phyloP scores from a whole-genome alignment of 2,888 invertebrate genomes.

The Portevinia maculata region DNA sequence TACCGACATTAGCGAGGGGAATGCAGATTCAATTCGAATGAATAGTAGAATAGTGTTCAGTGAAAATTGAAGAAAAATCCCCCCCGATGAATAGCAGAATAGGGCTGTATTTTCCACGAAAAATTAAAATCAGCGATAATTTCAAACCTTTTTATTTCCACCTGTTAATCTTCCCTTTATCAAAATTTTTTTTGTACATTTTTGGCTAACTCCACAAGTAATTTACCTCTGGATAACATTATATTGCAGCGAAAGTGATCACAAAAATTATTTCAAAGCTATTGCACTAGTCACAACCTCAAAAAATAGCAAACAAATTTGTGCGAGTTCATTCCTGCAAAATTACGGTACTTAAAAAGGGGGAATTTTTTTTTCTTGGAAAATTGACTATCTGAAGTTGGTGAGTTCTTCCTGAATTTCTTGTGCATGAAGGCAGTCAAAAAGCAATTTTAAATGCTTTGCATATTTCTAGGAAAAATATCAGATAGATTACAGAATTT shows the following conservation, averaged over 20 bases:
- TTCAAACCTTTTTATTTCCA: too few relatives aligned
- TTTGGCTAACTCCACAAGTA: too few relatives aligned
- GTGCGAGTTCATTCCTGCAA: too few relatives aligned
- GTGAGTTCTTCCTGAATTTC: too few relatives aligned
- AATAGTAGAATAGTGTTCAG: too few relatives aligned
- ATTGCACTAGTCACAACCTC: constrained; percentile 2
- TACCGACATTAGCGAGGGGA: too few relatives aligned
- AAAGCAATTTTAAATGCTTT: not conserved
- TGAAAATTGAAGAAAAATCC: too few relatives aligned
- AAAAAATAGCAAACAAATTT: not conserved
- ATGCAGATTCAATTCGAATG: too few relatives aligned
- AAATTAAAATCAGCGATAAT: not conserved
- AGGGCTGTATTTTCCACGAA: not conserved
- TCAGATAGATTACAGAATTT: too few relatives aligned
- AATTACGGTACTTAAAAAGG: not conserved
- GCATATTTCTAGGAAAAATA: not conserved
- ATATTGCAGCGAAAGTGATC: not conserved
- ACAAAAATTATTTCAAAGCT: constrained; percentile 2
- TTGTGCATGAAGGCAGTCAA: not conserved
- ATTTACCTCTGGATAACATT: too few relatives aligned
- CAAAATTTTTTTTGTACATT: not conserved
- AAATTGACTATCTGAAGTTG: too few relatives aligned
- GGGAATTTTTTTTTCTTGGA: not conserved
- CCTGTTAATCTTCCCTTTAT: not conserved
- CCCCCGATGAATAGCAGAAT: too few relatives aligned